Conservation (phyloP, 2,888 invertebrate genomes). For the Nematopogon swammerdamellus region DNA sequence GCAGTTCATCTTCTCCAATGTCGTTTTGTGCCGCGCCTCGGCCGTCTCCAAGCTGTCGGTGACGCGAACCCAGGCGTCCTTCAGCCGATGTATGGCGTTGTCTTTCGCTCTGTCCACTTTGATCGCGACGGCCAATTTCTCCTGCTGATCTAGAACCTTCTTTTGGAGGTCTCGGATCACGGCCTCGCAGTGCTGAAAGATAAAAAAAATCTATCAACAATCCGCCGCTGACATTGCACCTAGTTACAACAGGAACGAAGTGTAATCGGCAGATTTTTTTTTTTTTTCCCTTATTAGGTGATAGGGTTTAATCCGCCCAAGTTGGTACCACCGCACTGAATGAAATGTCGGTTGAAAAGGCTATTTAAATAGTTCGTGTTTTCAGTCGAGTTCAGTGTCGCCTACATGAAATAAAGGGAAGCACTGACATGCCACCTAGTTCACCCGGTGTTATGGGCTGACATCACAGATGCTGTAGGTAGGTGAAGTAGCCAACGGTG, state of each 20-base stretch:
- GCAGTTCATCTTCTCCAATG: conserved; percentile 41
- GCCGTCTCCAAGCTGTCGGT: conserved; percentile 37
- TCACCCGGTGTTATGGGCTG: too few species aligned
- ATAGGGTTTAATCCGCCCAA: too few species aligned
- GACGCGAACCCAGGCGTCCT: conserved; percentile 60
- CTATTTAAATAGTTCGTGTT: too few species aligned
- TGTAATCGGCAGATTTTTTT: too few species aligned
- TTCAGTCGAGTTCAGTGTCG: too few species aligned
- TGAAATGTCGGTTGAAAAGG: too few species aligned
- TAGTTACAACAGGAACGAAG: too few species aligned
- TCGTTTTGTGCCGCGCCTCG: conserved; percentile 43
- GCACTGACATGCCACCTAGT: background rate
- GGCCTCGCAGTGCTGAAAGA: conserved; percentile 68
- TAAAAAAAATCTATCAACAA: conserved; percentile 6
- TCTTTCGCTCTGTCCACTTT: conserved; percentile 77
- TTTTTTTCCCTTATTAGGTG: too few species aligned
- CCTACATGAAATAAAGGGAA: conserved; percentile 3
- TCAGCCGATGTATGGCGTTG: conserved; percentile 61
- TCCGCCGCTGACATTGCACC: too few species aligned
- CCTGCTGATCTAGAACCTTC: conserved; percentile 71
- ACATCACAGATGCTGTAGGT: too few species aligned
- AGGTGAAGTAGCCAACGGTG: too few species aligned
- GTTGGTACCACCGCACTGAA: too few species aligned
- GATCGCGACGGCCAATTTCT: conserved; percentile 74
- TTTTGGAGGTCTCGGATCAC: conserved; percentile 72